Evolutionary conservation across 2,113 vertebrate genomes (phyloP), one percentile per base, ranked within the genome.

Genomic region (Dryoscopus gambensis): DNA sequence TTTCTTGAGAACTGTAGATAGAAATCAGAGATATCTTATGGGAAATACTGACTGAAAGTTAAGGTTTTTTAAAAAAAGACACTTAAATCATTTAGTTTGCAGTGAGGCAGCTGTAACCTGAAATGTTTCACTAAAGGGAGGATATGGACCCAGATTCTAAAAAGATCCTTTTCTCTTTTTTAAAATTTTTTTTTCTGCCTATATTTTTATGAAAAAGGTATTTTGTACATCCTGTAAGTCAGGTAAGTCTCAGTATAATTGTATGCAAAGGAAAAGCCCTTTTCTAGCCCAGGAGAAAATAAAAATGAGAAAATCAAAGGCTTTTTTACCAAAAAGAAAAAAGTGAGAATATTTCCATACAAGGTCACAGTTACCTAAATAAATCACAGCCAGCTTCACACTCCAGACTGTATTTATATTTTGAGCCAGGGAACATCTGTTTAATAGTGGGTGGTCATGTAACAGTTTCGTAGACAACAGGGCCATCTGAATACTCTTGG

Each of bases 361-460:
- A 96, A 95, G 95, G 95, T 97, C 96, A 93, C 80, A 60, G 69
- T 93, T 97, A 96, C 95, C 95, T 96, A 96, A 95, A 95, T 97
- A 96, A 97, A 97, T 97, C 90, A 96, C 71, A 92, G 86, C 86
- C 96, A 96, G 69, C 80, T 94, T 95, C 92, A 90, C 31, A 8
- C 86, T 96, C 69, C 85, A 96, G 92, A 86, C 85, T 93, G 25
- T 88, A 95, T 97, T 97, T 95, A 92, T 96, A 95, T 96, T 94
- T 92, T 96, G 88, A 94, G 86, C 76, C 80, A 90, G 76, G 28
- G 90, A 97, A 96, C 96, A 96, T 96, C 95, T 97, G 96, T 97
- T 95, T 95, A 94, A 79, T 95, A 85, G 85, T 96, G 95, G 96
- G 96, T 96, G 96, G 96, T 90, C 95, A 95, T 94, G 92, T 90